Evolutionary conservation across 2,888 invertebrate genomes (phyloP), one percentile per base, ranked within the genome.

Genomic region (Noctua pronuba): DNA sequence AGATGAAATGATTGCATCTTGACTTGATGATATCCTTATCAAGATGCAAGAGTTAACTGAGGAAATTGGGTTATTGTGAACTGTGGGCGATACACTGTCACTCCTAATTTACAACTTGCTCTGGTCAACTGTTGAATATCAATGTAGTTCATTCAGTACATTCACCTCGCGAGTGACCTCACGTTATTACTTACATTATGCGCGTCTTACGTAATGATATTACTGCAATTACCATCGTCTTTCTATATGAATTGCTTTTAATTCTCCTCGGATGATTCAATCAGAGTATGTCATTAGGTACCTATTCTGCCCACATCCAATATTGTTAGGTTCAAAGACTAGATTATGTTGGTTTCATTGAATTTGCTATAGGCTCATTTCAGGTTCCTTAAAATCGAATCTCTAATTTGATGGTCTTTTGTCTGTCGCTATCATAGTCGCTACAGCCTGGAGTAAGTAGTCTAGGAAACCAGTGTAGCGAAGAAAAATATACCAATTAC

Each of bases 1-100:
- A 68, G 74, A 65, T 72, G 46, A 73, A 66, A 72, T 75, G n/a
- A 41, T 71, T 52, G 46, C 81, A 77, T 73, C 80, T 84, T 69
- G 70, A 72, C 46, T 76, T 73, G 70, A 77, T 77, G 64, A 84
- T 77, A 71, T 84, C 81, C 70, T 81, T 71, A 68, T 72, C 77
- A 73, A 72, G 71, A 77, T 77, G 67, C 65, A 72, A 81, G 41
- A 84, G 71, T 77, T 46, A 83, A 77, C 41, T 84, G 83, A 81
- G 77, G 81, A 81, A 84, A 84, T 84, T 84, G 77, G 68, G 60
- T 83, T 84, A 84, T 74, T 84, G 77, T 69, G 77, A 81, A 77
- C 78, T 69, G 74, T 81, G 71, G 68, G 68, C 69, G 72, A 83
- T 70, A 69, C 24, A 76, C 38, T 84, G 83, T 80, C 83, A 83